Evolutionary conservation across 2,888 invertebrate species (phyloP).

Genomic region (Nemapogon koenigi): DNA sequence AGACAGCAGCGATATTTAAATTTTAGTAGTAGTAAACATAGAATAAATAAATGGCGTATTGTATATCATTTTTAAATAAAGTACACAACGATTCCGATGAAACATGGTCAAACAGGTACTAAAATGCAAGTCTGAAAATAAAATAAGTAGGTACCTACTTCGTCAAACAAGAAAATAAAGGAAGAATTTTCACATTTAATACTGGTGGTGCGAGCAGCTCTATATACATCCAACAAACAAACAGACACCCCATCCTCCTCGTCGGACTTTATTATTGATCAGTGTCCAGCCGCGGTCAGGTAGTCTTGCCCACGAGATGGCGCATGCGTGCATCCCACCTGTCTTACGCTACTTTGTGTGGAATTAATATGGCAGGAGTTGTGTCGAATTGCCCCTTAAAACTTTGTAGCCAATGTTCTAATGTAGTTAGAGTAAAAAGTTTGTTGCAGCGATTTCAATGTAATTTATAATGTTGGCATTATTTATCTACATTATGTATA

Average conservation of each 20-base stretch:
- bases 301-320: slow-evolving; percentile 45
- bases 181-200: too few species aligned
- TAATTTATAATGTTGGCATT: too few species aligned
- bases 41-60: background rate
- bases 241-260: slow-evolving; percentile 63
- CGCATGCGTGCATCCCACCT: slow-evolving; percentile 44
- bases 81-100: background rate
- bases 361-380: too few species aligned
- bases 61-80: background rate
- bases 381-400: too few species aligned
- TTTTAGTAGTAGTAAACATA: background rate
- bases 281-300: slow-evolving; percentile 66
- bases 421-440: too few species aligned
- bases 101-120: background rate
- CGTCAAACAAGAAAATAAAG: too few species aligned
- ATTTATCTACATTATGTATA: too few species aligned
- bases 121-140: too few species aligned
- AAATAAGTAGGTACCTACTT: too few species aligned
- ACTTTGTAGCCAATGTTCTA: too few species aligned
- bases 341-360: too few species aligned
- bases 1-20: background rate
- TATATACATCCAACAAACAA: slow-evolving; percentile 43
- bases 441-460: too few species aligned
- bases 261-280: slow-evolving; percentile 64
- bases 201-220: slow-evolving; percentile 34